Evolutionary conservation across 2,797 vertebrate species (phyloP).

Genomic region (Bucorvus abyssinicus): DNA sequence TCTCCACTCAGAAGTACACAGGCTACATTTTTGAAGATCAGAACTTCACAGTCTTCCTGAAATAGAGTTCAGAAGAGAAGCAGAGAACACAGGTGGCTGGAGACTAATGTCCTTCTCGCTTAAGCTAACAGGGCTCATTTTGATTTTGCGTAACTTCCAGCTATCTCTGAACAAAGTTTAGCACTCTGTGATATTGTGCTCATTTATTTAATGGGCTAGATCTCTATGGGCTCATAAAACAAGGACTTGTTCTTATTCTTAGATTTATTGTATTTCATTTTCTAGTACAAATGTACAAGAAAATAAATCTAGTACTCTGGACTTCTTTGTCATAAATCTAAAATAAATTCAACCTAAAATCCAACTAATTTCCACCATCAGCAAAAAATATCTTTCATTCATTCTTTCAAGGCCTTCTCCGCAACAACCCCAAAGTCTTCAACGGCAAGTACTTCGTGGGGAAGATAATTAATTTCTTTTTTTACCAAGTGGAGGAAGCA

Average conservation of each 20-base stretch:
- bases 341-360: neutral
- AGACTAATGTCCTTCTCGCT: constrained; percentile 9
- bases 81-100: neutral
- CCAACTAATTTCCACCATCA: neutral
- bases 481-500: neutral
- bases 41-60: neutral
- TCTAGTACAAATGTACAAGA: neutral
- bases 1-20: neutral
- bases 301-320: neutral
- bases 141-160: constrained; percentile 27
- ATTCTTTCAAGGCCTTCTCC: neutral
- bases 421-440: neutral
- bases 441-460: neutral
- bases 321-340: neutral
- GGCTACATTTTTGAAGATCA: neutral
- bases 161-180: constrained; percentile 9
- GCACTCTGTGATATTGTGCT: neutral
- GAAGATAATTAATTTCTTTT: neutral
- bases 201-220: constrained; percentile 5
- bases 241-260: neutral
- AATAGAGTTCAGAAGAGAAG: neutral
- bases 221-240: neutral
- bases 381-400: neutral
- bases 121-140: neutral
- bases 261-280: constrained; percentile 1